Conservation (phyloP, 2,888 invertebrate genomes). For the Melitaea athalia region DNA sequence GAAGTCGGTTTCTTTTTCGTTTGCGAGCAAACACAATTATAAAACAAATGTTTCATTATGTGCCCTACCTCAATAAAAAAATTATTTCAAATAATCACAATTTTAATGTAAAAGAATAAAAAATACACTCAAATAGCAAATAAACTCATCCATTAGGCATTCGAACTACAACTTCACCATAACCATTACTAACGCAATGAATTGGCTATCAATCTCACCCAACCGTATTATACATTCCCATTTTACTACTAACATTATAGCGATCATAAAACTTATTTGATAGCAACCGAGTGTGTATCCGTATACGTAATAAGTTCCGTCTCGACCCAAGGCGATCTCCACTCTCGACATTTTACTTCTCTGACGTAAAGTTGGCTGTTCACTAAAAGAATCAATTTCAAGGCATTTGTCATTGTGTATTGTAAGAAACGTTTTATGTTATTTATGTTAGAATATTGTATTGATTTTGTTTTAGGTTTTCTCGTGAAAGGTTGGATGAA, state of each 20-base stretch:
- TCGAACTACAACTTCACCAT: background rate
- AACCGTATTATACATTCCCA: background rate
- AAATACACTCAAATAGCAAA: background rate
- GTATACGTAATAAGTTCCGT: conserved; percentile 19
- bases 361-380: conserved; percentile 2
- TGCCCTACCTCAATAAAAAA: no score
- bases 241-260: conserved; percentile 1
- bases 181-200: background rate
- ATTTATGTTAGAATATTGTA: no score
- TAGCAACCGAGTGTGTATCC: conserved; percentile 13
- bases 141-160: background rate
- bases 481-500: no score
- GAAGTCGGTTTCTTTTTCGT: no score
- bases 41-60: no score
- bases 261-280: conserved; percentile 20
- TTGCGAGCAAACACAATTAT: no score
- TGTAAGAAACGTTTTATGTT: background rate
- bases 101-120: background rate
- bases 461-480: no score
- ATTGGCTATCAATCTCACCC: conserved; percentile 7
- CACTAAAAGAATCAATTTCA: background rate
- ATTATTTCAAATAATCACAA: background rate
- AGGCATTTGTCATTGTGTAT: background rate
- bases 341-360: conserved; percentile 21
- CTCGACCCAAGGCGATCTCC: conserved; percentile 11